phyloP scores from a whole-genome alignment of 2,888 invertebrate genomes.

The Eumerus sabulonum region DNA sequence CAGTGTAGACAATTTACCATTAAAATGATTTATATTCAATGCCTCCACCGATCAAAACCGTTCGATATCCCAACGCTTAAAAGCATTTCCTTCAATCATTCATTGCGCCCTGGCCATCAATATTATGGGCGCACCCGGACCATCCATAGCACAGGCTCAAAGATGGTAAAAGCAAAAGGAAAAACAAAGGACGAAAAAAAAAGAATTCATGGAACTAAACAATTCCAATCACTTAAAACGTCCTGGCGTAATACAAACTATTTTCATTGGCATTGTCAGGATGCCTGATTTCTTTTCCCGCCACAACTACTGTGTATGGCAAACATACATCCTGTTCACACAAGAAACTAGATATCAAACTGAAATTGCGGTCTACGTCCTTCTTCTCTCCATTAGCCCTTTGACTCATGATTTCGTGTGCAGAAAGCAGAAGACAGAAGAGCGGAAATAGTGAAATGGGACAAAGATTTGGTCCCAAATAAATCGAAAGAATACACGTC shows the following conservation, averaged over 20 bases:
- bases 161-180: background rate
- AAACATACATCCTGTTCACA: background rate
- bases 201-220: slow-evolving; percentile 40
- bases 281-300: slow-evolving; percentile 45
- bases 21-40: slow-evolving; percentile 64
- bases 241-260: slow-evolving; percentile 50
- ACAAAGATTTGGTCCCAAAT: slow-evolving; percentile 20
- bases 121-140: background rate
- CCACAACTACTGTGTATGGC: background rate
- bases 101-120: slow-evolving; percentile 3
- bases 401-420: slow-evolving; percentile 19
- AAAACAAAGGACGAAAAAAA: background rate
- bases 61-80: slow-evolving; percentile 52
- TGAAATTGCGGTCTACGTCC: slow-evolving; percentile 45
- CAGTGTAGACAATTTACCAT: slow-evolving; percentile 20
- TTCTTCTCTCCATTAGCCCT: too few relatives aligned
- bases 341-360: slow-evolving; percentile 48
- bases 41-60: slow-evolving; percentile 37
- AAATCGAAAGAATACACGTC: slow-evolving; percentile 27
- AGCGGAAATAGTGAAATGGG: slow-evolving; percentile 4
- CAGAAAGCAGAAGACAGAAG: slow-evolving; percentile 2
- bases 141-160: background rate
- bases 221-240: slow-evolving; percentile 67
- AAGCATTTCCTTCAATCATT: slow-evolving; percentile 6
- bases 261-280: slow-evolving; percentile 63